Evolutionary conservation across 1,140 invertebrate genomes (phyloP), one percentile per base, ranked within the genome.

Genomic region (Dendroctonus ponderosae): DNA sequence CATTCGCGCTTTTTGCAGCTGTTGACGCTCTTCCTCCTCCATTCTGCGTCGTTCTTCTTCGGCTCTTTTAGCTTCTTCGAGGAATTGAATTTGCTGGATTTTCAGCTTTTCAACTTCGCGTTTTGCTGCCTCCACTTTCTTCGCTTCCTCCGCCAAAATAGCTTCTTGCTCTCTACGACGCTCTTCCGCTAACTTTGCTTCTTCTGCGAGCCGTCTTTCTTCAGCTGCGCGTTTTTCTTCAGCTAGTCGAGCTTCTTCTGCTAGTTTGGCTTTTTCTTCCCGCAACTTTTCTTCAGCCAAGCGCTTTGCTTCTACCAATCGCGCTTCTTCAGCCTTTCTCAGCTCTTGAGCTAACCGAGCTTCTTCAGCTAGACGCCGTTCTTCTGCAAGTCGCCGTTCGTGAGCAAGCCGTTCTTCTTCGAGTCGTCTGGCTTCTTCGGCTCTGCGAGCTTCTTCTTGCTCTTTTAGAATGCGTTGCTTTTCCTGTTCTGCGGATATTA

Each of bases 401-500:
- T 73, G 70, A 62, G 59, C 62, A n/a, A 44, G 12, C n/a, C 65
- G 57, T 57, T 65, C 70, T 67, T 72, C 74, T 60, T 70, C 68
- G 53, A 65, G 9, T 63, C 42, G 63, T 58, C 63, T 65, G 14
- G 66, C 66, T 71, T 70, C 72, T 69, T 70, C 66, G 11, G 65
- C 66, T 37, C 58, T 66, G 46, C 62, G 49, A 9, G 70, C 72
- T 67, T 76, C 72, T 67, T 69, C 49, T 58, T 78, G 73, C 67
- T 80, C 79, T n/a, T 75, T 72, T 12, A 78, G 70, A 5, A 73
- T 67, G 53, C 75, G 71, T 44, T 75, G 58, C 6, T 75, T 74
- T 56, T 77, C 71, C 12, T 80, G 79, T 74, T 84, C 83, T 0
- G 79, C 82, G 15, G 77, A 80, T 70, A 79, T 83, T 68, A 87